Evolutionary conservation across 2,797 vertebrate genomes (phyloP).

Genomic region (Danio jaintianensis): DNA sequence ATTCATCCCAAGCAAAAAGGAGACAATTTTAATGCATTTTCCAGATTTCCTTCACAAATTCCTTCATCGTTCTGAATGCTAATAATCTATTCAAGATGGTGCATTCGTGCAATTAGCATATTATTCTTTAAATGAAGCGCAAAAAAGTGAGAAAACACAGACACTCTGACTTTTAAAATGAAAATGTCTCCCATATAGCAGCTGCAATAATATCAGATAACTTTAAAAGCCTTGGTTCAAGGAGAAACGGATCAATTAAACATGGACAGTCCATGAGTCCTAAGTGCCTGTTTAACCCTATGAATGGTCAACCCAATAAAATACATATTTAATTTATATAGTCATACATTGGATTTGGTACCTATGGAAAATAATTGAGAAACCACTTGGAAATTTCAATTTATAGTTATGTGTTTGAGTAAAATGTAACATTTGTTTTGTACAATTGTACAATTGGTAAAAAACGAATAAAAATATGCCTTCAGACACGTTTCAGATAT

Average conservation of each 20-base stretch:
- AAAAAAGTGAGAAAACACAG: not conserved
- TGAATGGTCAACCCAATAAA: too few relatives aligned
- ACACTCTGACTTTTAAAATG: not conserved
- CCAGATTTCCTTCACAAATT: not conserved
- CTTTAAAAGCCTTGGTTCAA: conserved; percentile 14
- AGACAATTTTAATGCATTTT: not conserved
- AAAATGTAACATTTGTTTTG: too few relatives aligned
- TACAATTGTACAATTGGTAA: too few relatives aligned
- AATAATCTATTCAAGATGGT: not conserved
- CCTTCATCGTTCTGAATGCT: too few relatives aligned
- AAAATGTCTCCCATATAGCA: not conserved
- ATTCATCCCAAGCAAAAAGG: conserved; percentile 20
- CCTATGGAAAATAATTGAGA: too few relatives aligned
- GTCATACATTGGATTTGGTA: too few relatives aligned
- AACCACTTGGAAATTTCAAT: too few relatives aligned
- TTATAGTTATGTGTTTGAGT: too few relatives aligned
- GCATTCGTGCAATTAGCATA: not conserved
- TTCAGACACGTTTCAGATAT: too few relatives aligned
- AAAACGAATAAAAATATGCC: too few relatives aligned
- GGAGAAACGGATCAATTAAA: conserved; percentile 39
- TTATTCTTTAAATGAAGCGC: not conserved
- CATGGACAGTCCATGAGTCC: conserved; percentile 4
- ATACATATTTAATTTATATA: too few relatives aligned
- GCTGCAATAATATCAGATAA: conserved; percentile 1
- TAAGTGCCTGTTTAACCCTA: too few relatives aligned